phyloP scores from a whole-genome alignment of 2,797 vertebrate genomes.

The Vipera latastei region DNA sequence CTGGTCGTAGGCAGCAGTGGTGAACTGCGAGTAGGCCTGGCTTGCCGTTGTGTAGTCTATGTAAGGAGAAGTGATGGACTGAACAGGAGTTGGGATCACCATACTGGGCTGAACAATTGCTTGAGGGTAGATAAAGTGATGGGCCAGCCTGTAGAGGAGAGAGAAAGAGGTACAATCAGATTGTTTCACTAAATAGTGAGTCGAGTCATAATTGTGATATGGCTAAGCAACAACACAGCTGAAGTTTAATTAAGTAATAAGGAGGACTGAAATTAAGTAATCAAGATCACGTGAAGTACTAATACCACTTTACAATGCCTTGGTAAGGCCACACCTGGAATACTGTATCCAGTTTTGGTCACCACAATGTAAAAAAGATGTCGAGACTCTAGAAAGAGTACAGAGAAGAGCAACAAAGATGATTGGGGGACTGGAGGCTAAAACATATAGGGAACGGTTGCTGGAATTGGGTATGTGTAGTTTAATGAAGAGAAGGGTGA shows the following conservation, averaged over 20 bases:
- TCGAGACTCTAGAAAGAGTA: no score
- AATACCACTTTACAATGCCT: no score
- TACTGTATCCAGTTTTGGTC: no score
- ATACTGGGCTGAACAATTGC: slow-evolving; percentile 88
- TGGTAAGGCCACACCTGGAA: no score
- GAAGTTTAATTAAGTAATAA: background rate
- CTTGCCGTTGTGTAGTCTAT: slow-evolving; percentile 83
- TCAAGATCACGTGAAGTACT: no score
- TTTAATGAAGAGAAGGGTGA: no score
- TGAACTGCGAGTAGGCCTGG: slow-evolving; percentile 85
- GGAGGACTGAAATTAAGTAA: background rate
- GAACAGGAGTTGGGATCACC: slow-evolving; percentile 86
- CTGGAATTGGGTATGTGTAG: no score
- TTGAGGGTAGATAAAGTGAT: slow-evolving; percentile 88
- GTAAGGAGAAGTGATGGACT: slow-evolving; percentile 84
- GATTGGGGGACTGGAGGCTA: no score
- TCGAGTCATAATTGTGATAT: background rate
- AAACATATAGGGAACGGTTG: no score
- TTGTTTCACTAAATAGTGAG: background rate
- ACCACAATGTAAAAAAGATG: no score
- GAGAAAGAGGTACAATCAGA: background rate
- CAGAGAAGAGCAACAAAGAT: no score
- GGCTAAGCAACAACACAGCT: background rate
- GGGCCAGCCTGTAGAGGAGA: slow-evolving; percentile 79
- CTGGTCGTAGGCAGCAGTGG: slow-evolving; percentile 87